phyloP scores from a whole-genome alignment of 1,140 invertebrate species.

The Cecropterus lyciades region DNA sequence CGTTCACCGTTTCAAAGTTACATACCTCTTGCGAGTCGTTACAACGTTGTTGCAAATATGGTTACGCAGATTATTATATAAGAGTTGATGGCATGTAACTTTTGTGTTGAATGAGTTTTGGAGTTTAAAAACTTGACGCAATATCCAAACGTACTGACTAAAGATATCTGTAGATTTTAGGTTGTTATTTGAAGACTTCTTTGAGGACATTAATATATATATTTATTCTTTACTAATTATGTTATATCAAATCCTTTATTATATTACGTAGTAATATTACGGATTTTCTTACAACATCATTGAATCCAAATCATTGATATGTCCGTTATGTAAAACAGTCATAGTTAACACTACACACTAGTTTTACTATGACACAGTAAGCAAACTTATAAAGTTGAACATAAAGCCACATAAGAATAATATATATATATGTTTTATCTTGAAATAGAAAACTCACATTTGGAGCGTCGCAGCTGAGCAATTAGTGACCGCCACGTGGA shows the following conservation, averaged over 20 bases:
- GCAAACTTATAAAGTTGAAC: not conserved
- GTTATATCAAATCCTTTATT: too few relatives aligned
- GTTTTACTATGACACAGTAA: not conserved
- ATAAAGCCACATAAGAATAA: conserved; percentile 4
- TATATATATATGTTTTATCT: conserved; percentile 34
- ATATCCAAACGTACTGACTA: not conserved
- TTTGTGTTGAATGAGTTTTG: conserved; percentile 6
- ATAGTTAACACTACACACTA: too few relatives aligned
- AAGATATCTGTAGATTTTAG: not conserved
- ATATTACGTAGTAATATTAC: too few relatives aligned
- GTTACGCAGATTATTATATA: conserved; percentile 32
- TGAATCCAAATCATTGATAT: too few relatives aligned
- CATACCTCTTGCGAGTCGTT: conserved; percentile 19
- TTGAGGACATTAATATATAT: too few relatives aligned
- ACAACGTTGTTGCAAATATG: conserved; percentile 36
- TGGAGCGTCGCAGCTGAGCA: conserved; percentile 75
- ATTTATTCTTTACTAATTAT: too few relatives aligned
- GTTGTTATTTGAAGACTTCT: not conserved
- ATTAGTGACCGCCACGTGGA: conserved; percentile 77
- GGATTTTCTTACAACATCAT: too few relatives aligned
- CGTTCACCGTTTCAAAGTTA: conserved; percentile 42
- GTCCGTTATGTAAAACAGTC: too few relatives aligned
- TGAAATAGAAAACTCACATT: conserved; percentile 69
- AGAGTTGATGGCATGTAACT: not conserved
- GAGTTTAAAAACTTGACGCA: not conserved